A percentile compares a stretch with the other conserved stretches of the same genome.
Conservation (phyloP, 2,888 invertebrate species). For the Cacoxenus indagator region DNA sequence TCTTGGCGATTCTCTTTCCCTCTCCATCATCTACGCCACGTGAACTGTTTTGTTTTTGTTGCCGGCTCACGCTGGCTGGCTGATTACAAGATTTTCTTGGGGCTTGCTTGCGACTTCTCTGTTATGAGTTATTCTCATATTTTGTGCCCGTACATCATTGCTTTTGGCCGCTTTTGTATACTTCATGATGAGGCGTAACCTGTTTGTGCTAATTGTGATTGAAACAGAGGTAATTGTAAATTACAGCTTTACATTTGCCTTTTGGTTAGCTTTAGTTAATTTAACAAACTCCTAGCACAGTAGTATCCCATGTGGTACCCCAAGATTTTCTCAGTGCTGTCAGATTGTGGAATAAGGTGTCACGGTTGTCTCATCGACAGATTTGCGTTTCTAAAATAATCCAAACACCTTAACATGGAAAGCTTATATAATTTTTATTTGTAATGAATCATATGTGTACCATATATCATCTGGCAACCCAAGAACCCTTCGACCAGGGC, state of each 20-base stretch:
- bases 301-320: too few relatives aligned
- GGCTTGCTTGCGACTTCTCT: slow-evolving; percentile 13
- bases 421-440: too few relatives aligned
- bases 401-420: too few relatives aligned
- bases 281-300: too few relatives aligned
- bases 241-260: slow-evolving; percentile 42
- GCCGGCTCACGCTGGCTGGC: slow-evolving; percentile 22
- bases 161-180: background rate
- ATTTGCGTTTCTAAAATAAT: too few relatives aligned
- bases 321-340: too few relatives aligned
- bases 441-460: too few relatives aligned
- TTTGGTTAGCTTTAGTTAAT: background rate
- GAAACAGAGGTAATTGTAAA: slow-evolving; percentile 66
- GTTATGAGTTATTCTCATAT: background rate
- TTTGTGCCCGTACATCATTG: background rate
- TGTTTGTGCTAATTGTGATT: slow-evolving; percentile 68
- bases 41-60: slow-evolving; percentile 18
- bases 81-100: slow-evolving; percentile 32
- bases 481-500: too few relatives aligned
- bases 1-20: slow-evolving; percentile 46
- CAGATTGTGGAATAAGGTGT: too few relatives aligned
- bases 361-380: too few relatives aligned
- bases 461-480: too few relatives aligned
- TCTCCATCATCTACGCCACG: slow-evolving; percentile 14
- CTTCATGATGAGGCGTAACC: slow-evolving; percentile 55